Evolutionary conservation across 2,113 vertebrate genomes (phyloP).

Genomic region (Azemiops feae): DNA sequence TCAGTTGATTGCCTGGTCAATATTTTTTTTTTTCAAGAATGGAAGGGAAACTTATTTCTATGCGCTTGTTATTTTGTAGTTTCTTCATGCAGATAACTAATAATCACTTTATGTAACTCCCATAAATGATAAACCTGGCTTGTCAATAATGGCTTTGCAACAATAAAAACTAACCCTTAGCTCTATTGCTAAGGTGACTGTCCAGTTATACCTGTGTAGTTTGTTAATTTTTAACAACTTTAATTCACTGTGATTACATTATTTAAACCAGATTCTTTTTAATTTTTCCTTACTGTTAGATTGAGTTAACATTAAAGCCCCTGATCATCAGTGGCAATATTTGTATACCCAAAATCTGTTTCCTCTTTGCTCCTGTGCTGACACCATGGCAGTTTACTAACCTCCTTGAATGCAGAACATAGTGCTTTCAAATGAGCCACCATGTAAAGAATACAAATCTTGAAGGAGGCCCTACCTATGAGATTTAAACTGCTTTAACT

Average conservation of each 20-base stretch:
- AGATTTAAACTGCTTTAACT: slow-evolving; percentile 12
- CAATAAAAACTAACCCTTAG: not conserved
- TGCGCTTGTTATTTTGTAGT: not conserved
- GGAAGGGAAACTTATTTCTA: not conserved
- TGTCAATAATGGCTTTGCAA: not conserved
- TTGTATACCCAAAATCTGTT: slow-evolving; percentile 3
- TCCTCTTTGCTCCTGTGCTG: slow-evolving; percentile 2
- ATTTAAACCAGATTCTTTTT: not conserved
- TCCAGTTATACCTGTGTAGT: not conserved
- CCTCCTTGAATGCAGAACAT: not conserved
- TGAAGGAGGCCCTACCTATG: not conserved
- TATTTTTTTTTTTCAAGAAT: not conserved
- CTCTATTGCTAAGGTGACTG: not conserved
- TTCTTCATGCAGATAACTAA: not conserved
- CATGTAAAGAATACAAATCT: not conserved
- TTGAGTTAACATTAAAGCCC: not conserved
- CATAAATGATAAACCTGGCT: not conserved
- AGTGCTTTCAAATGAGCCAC: slow-evolving; percentile 9
- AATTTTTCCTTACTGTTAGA: not conserved
- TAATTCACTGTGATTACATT: not conserved
- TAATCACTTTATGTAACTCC: too few species aligned
- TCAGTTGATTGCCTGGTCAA: not conserved
- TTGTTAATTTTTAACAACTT: not conserved
- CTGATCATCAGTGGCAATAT: not conserved
- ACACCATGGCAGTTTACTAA: not conserved